phyloP scores from a whole-genome alignment of 2,797 vertebrate species.

The Bradypodion ventrale region DNA sequence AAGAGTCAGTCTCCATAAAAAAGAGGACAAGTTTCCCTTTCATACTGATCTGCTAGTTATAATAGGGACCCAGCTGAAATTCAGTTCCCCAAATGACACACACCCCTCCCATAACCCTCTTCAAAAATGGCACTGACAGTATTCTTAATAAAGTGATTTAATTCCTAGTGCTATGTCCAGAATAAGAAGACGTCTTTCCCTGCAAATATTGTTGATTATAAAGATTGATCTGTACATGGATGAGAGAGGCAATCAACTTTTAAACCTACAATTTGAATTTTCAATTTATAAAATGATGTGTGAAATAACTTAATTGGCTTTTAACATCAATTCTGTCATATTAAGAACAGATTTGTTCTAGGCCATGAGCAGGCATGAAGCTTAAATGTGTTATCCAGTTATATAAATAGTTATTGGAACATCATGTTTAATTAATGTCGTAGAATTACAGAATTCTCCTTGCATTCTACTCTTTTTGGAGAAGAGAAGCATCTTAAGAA shows the following conservation, averaged over 20 bases:
- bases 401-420: slow-evolving; percentile 2
- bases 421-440: neutral
- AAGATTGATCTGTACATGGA: neutral
- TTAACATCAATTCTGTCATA: neutral
- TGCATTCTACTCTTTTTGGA: neutral
- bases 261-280: neutral
- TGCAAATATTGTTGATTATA: neutral
- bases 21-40: too few species aligned
- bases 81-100: too few species aligned
- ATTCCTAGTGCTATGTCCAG: neutral
- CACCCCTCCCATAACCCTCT: too few species aligned
- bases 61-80: too few species aligned
- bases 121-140: neutral
- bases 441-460: neutral
- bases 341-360: neutral
- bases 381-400: neutral
- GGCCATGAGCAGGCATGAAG: neutral
- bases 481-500: neutral
- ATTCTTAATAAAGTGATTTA: neutral
- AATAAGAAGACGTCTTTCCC: neutral
- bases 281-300: neutral
- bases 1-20: too few species aligned
- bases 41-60: too few species aligned
- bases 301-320: neutral
- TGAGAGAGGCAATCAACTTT: neutral